Evolutionary conservation across 2,888 invertebrate species (phyloP), one percentile per base, ranked within the genome.

Genomic region (Tachina grossa): DNA sequence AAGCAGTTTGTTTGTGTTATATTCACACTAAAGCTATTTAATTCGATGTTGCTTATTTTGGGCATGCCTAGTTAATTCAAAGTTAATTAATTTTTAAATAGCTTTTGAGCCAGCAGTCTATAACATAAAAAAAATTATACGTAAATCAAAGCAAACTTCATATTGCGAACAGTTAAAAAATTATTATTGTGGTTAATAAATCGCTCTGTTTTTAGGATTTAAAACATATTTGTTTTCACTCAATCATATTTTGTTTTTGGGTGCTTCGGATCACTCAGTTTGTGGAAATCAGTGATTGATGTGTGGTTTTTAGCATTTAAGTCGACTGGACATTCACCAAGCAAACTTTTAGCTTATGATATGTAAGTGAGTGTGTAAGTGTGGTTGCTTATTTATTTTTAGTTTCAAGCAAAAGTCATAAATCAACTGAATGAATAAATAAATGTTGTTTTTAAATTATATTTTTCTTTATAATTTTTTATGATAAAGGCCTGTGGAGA

Each of bases 151-250:
- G 31, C 31, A 31, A 31, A 31, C 31, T 31, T 31, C 6, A 31
- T 31, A 31, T 6, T 6, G 31, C 31, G 31, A 31, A 31, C 31
- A 31, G 5, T 31, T 31, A 31, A 31, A 31, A 22, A 55, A 22
- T 14, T 53, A 13, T 69, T 49, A 65, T 22, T 63, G 63, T 53
- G 63, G 63, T 71, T 55, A 63, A 65, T 79, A 65, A 72, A 57
- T 72, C 72, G 65, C 49, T 80, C 55, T 72, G 65, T 65, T 79
- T 65, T 79, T 55, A 10, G 65, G 39, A 45, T 45, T 65, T 65
- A 55, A 39, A 45, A 41, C 41, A 22, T 53, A 16, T 74, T 14
- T 19, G n/a, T 59, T 16, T 72, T 11, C 14, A 31, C 2, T 59
- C 57, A 9, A 47, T 57, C 55, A 71, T 45, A 39, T 59, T 31